phyloP scores from a whole-genome alignment of 2,888 invertebrate species.

The Nesidiocoris tenuis region DNA sequence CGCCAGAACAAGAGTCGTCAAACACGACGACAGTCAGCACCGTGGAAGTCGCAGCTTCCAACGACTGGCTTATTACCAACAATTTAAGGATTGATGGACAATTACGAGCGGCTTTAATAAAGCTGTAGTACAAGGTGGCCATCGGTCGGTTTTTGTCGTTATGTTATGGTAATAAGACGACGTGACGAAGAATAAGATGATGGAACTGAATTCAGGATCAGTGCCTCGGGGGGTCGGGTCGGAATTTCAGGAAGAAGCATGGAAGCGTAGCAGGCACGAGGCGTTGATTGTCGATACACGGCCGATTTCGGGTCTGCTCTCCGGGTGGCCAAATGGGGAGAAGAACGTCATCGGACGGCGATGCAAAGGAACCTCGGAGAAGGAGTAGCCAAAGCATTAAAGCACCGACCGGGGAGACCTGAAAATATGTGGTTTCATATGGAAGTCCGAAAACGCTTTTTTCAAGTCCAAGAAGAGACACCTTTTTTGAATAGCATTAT shows the following conservation, averaged over 20 bases:
- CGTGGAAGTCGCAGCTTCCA: no score
- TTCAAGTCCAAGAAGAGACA: not conserved
- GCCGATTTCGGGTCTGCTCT: not conserved
- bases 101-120: no score
- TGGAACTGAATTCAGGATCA: not conserved
- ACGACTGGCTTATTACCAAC: no score
- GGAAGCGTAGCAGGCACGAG: conserved; percentile 22
- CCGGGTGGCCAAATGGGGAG: conserved; percentile 11
- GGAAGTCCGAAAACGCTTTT: conserved; percentile 19
- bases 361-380: not conserved
- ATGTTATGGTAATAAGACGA: conserved; percentile 34
- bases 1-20: no score
- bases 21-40: no score
- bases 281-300: conserved; percentile 7
- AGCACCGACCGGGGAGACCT: not conserved
- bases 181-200: conserved; percentile 26
- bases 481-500: not conserved
- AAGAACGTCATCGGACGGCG: not conserved
- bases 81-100: no score
- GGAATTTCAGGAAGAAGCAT: conserved; percentile 32
- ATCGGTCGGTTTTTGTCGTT: not conserved
- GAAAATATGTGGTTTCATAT: conserved; percentile 13
- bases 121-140: not conserved
- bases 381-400: not conserved
- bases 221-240: conserved; percentile 13